Base-by-base conservation (phyloP, 2,888 invertebrate species). In the Noctua comes region DNA sequence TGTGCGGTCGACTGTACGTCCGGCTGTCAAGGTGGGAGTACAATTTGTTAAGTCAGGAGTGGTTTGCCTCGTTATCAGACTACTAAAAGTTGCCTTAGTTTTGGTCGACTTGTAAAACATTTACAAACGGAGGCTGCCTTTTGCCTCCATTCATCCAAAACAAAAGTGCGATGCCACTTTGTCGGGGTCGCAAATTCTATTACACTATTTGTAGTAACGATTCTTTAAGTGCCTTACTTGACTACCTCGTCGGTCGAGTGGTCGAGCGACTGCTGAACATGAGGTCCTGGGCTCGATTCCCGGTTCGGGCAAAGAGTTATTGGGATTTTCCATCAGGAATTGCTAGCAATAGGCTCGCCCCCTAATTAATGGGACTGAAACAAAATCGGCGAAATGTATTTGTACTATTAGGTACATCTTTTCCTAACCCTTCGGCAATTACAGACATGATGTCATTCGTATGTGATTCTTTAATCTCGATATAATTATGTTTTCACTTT, bases 21-120 rank as follows among this genome's bases (percentile, higher is more conserved):
- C 57, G 27, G 24, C 24, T 57, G 73, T 86, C 83, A 88, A 87
- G 85, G 86, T 88, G 80, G 85, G 82, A 90, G 87, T 75, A 73
- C 76, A 74, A 27, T 24, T 73, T 76, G 83, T 88, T 85, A 87
- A 88, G 62, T 76, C 80, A 82, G 68, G 84, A 91, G 91, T 90
- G 84, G 82, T 84, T 86, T 80, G 68, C 71, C 78, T 86, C 87
- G 84, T 91, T 90, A 88, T 79, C 74, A 73, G 54, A 87, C 79
- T 85, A 76, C 75, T 84, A 87, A 86, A 84, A 24, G 24, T 31
- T 65, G 16, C 6, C 48, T 77, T 24, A 0, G 8, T 57, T 64
- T 68, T 51, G n/a, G 40, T 27, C 24, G 43, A 62, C 36, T 68
- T 36, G 31, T n/a, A 1, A 59, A 77, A 80, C 2, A 48, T 51